Base-by-base conservation (phyloP, 2,113 vertebrate species). In the Lucifuga dentata region DNA sequence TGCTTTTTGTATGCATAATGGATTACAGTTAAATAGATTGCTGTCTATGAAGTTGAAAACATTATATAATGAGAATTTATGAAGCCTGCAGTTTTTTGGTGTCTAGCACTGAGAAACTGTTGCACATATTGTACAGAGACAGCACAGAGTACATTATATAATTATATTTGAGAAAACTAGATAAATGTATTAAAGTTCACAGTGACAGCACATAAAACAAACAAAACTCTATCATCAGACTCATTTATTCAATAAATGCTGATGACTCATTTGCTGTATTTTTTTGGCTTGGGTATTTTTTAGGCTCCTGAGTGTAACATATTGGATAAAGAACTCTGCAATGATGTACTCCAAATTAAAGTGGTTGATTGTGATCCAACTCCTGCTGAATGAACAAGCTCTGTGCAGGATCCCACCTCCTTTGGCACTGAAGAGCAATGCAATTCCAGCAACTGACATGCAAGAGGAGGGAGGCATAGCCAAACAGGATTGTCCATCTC, bases 361-460 rank as follows among this genome's bases (percentile, higher is more conserved):
- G 80, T 91, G 90, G 85, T 71, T 93, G 73, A 65, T 93, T 45
- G 36, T 92, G 71, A 59, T 89, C 57, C 85, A 88, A 73, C 76
- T 93, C 51, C 60, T 94, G 73, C 60, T 93, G 59, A 88, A 21
- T 65, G 90, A 93, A 44, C 69, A 82, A 20, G 58, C 58, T 40
- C 46, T 82, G 57, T 87, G 81, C 61, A 71, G 73, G 60, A 68
- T 48, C 7, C 75, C 76, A 1, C 65, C 66, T 56, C 73, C 73
- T 55, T 56, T 45, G 12, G 50, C 35, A 1, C 51, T 8, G 23
- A 68, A 57, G 19, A 69, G 41, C 29, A 60, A 19, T 29, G 33
- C n/a, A 11, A 65, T 52, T 44, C 51, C 56, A 39, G 39, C 17
- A 45, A 19, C 11, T 32, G 24, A 48, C 17, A 7, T 23, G 23